These are phyloP conservation scores for Eueremaeus valkanovi DNA, from an alignment of 2,888 invertebrate species.

Conservation along the genomic window DNA sequence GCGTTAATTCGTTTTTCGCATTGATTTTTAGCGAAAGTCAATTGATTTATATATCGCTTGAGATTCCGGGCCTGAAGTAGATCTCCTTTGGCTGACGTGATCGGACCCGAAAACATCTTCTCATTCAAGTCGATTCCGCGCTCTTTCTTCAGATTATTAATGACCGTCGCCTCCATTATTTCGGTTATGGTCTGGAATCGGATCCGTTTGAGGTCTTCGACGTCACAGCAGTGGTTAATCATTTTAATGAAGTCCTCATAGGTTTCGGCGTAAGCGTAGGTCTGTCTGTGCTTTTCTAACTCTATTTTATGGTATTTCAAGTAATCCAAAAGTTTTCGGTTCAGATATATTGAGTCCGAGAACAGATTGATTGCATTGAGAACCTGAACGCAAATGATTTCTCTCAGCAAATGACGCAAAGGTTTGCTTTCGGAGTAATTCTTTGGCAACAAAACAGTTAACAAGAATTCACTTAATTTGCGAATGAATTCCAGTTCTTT, in stretches of 20 bases:
- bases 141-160: slow-evolving; percentile 80
- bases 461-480: slow-evolving; percentile 73
- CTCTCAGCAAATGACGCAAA: slow-evolving; percentile 71
- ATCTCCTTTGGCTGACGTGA: slow-evolving; percentile 65
- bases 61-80: slow-evolving; percentile 70
- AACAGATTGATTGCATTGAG: slow-evolving; percentile 76
- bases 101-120: slow-evolving; percentile 28
- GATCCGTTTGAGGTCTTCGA: slow-evolving; percentile 77
- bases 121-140: slow-evolving; percentile 60
- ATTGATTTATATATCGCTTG: slow-evolving; percentile 72
- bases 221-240: slow-evolving; percentile 72
- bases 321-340: slow-evolving; percentile 76
- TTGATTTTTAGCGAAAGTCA: slow-evolving; percentile 72
- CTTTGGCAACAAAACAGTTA: slow-evolving; percentile 74
- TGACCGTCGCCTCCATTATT: slow-evolving; percentile 87
- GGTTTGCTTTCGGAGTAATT: slow-evolving; percentile 70
- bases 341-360: slow-evolving; percentile 86
- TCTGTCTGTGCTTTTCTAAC: slow-evolving; percentile 65
- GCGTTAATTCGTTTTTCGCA: slow-evolving; percentile 71
- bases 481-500: slow-evolving; percentile 75
- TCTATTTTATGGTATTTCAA: slow-evolving; percentile 72
- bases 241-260: slow-evolving; percentile 83
- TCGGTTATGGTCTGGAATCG: slow-evolving; percentile 82
- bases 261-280: slow-evolving; percentile 80
- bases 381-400: slow-evolving; percentile 69